phyloP scores from a whole-genome alignment of 2,797 vertebrate genomes.

The Fistularia tabacaria region DNA sequence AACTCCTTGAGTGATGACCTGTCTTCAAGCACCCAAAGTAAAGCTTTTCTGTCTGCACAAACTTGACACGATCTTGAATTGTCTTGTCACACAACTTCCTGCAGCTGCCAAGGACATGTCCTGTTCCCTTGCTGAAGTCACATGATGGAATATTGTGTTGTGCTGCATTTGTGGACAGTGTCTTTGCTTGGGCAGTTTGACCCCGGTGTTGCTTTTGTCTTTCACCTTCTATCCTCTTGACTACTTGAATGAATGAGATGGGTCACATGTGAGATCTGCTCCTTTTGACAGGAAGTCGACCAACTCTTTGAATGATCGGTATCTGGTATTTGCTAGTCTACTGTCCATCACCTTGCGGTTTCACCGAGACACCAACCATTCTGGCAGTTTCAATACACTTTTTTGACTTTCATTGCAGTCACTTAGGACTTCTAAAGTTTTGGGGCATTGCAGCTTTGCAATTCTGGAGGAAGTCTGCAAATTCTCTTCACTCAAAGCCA shows the following conservation, averaged over 20 bases:
- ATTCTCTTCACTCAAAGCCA: background rate
- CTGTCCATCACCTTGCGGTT: background rate
- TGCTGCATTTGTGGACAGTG: background rate
- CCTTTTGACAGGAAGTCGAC: background rate
- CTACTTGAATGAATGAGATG: background rate
- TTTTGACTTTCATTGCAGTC: slow-evolving; percentile 1
- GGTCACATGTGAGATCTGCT: background rate
- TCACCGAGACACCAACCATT: background rate
- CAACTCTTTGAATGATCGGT: background rate
- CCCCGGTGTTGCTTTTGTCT: background rate
- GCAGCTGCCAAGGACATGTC: background rate
- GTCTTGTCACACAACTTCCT: background rate
- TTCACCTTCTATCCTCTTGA: background rate
- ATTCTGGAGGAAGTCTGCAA: background rate
- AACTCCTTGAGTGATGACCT: background rate
- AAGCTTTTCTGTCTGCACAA: background rate
- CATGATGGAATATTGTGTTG: too few relatives aligned
- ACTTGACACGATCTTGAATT: background rate
- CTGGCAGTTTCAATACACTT: background rate
- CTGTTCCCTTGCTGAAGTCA: background rate
- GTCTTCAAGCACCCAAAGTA: background rate
- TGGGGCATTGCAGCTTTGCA: too few relatives aligned
- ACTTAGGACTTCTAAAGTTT: background rate
- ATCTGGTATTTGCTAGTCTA: background rate
- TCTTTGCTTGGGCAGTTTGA: background rate